Evolutionary conservation across 2,113 vertebrate genomes (phyloP).

Genomic region (Opisthocomus hoazin): DNA sequence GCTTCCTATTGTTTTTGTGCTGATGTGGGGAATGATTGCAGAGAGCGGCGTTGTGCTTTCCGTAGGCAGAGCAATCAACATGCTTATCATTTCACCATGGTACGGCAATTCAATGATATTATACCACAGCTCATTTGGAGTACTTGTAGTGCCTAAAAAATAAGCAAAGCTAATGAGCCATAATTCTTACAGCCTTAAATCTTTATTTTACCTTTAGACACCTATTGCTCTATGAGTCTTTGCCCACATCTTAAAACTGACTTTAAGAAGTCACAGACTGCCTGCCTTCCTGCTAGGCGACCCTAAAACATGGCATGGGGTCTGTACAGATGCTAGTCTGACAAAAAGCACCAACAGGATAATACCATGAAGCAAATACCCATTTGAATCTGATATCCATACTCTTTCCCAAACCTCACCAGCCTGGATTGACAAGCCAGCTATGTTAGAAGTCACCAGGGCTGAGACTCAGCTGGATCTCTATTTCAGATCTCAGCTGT

Average conservation of each 20-base stretch:
- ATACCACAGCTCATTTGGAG: conserved; percentile 84
- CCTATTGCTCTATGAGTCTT: not conserved
- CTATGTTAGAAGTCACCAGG: not conserved
- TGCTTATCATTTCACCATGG: conserved; percentile 87
- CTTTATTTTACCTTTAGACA: not conserved
- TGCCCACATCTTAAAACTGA: not conserved
- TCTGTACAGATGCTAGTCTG: not conserved
- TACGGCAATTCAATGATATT: conserved; percentile 91
- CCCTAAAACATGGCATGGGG: not conserved
- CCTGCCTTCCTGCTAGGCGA: not conserved
- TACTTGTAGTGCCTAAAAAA: conserved; percentile 80
- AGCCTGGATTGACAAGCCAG: not conserved
- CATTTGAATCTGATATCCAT: not conserved
- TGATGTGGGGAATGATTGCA: conserved; percentile 86
- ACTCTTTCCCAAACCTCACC: not conserved
- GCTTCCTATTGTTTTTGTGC: conserved; percentile 84
- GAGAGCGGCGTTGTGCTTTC: conserved; percentile 81
- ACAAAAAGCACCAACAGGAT: not conserved
- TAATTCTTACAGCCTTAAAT: not conserved
- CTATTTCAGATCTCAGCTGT: not conserved
- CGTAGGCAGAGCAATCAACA: conserved; percentile 85
- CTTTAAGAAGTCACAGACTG: not conserved
- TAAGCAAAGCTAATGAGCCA: not conserved
- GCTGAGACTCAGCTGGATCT: not conserved
- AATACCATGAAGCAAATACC: not conserved